Evolutionary conservation across 2,888 invertebrate genomes (phyloP), one percentile per base, ranked within the genome.

Genomic region (Trypoxylon attenuatum): DNA sequence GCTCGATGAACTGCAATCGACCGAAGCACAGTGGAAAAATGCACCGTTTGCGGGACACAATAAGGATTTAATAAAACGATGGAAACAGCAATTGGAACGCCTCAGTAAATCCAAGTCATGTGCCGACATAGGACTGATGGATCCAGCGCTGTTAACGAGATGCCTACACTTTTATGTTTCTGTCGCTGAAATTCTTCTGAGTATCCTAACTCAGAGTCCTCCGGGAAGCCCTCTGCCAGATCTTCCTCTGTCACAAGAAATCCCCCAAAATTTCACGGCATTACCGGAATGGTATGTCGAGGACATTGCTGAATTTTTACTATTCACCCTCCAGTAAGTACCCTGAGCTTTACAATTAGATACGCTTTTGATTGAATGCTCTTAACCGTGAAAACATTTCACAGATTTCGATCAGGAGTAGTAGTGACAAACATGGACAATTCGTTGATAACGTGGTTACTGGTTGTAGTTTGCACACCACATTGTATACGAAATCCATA

Each of bases 221-320:
- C 88, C 87, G 33, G 88, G 88, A 21, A 86, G 82, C 19, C 87
- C 87, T 46, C 84, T 88, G 72, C 88, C 89, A 1, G 87, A 88
- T 77, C 86, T 92, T 64, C 91, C 92, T 13, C 86, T 90, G 45
- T 89, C 90, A 43, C 89, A 90, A 29, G 91, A 91, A 73, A 89
- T 92, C 47, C 91, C 94, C 13, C 90, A 91, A 76, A 90, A 93
- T 77, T 98, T 98, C 89, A 92, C 94, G 53, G 96, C 97, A 78
- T 90, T 96, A 83, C 99, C 99, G 38, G 98, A 99, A 89, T 98
- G 97, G 94, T 96, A 97, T 87, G 92, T 99, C 76, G 99, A 99
- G 88, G 98, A 99, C 86, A 94, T 98, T 78, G 97, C 98, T 8
- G 98, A 99, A 88, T 96, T 98, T 88, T 90, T 98, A 81, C 91